Percentiles rank a stretch among this genome's conserved stretches.
phyloP scores from a whole-genome alignment of 2,113 vertebrate species.

The Cottus gobio region DNA sequence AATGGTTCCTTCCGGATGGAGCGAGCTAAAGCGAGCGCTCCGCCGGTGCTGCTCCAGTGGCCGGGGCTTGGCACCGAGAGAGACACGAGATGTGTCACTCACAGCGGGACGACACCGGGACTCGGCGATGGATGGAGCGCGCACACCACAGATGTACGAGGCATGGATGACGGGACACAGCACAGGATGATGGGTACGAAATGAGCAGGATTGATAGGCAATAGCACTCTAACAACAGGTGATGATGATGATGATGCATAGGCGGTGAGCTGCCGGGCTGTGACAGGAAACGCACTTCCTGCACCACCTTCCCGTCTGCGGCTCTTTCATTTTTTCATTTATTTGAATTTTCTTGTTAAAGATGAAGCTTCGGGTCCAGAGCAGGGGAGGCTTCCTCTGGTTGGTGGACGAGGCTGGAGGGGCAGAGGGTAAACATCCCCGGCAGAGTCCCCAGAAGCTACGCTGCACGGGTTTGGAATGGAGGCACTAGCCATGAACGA shows the following conservation, averaged over 20 bases:
- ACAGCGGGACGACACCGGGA: slow-evolving; percentile 33
- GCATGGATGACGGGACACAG: slow-evolving; percentile 48
- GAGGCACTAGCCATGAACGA: slow-evolving; percentile 45
- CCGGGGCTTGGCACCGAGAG: slow-evolving; percentile 63
- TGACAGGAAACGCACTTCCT: slow-evolving; percentile 30
- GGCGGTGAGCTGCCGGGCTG: slow-evolving; percentile 34
- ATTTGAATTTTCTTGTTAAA: neutral
- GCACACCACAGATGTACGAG: slow-evolving; percentile 33
- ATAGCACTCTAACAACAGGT: slow-evolving; percentile 44
- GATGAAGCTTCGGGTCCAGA: neutral
- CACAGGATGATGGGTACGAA: slow-evolving; percentile 29
- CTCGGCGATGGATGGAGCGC: slow-evolving; percentile 51
- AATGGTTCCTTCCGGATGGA: neutral
- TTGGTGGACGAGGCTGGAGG: slow-evolving; percentile 21
- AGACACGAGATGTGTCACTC: slow-evolving; percentile 36
- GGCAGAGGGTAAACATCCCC: slow-evolving; percentile 46
- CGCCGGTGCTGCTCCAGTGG: slow-evolving; percentile 54
- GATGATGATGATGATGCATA: slow-evolving; percentile 49
- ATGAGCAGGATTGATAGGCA: neutral
- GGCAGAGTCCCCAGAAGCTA: slow-evolving; percentile 43
- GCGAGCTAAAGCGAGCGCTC: neutral
- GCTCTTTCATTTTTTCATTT: neutral
- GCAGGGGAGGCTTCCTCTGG: slow-evolving; percentile 7
- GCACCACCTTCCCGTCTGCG: slow-evolving; percentile 9
- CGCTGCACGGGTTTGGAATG: slow-evolving; percentile 37